Evolutionary conservation across 2,888 invertebrate species (phyloP).

Genomic region (Agrotis exclamationis): DNA sequence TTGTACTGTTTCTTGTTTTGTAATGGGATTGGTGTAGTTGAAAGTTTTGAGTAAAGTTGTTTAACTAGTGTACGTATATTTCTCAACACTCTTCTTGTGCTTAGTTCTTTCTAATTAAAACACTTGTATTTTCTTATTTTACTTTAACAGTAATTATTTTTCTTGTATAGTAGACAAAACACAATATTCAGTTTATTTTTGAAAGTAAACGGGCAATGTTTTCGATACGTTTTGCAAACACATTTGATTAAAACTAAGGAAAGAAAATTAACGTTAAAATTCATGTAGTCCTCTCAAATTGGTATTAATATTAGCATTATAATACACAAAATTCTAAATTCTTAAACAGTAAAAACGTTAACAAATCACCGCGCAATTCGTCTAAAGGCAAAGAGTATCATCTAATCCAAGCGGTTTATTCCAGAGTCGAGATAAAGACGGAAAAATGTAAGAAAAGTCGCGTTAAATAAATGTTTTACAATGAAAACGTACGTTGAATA

Average conservation of each 20-base stretch:
- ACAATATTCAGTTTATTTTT: neutral
- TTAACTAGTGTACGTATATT: neutral
- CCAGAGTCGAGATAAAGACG: constrained; percentile 45
- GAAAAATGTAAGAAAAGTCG: constrained; percentile 44
- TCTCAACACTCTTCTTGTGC: too few relatives aligned
- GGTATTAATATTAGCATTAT: constrained; percentile 7
- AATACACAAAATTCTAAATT: constrained; percentile 26
- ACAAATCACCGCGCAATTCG: constrained; percentile 59
- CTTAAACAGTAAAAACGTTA: constrained; percentile 25
- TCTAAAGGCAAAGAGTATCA: constrained; percentile 47
- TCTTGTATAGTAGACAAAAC: neutral
- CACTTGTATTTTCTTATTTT: too few relatives aligned
- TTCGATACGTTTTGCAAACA: too few relatives aligned
- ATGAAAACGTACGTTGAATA: constrained; percentile 28
- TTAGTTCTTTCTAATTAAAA: too few relatives aligned
- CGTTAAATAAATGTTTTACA: constrained; percentile 49
- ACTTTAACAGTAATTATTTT: too few relatives aligned
- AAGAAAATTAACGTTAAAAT: too few relatives aligned
- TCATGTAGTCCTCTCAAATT: too few relatives aligned
- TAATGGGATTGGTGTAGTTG: constrained; percentile 24
- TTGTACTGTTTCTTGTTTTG: constrained; percentile 10
- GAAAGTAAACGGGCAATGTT: neutral
- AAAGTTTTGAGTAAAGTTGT: neutral
- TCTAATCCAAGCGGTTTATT: constrained; percentile 59
- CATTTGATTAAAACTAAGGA: too few relatives aligned